Conservation (phyloP, 2,888 invertebrate genomes). For the Lymantria monacha region DNA sequence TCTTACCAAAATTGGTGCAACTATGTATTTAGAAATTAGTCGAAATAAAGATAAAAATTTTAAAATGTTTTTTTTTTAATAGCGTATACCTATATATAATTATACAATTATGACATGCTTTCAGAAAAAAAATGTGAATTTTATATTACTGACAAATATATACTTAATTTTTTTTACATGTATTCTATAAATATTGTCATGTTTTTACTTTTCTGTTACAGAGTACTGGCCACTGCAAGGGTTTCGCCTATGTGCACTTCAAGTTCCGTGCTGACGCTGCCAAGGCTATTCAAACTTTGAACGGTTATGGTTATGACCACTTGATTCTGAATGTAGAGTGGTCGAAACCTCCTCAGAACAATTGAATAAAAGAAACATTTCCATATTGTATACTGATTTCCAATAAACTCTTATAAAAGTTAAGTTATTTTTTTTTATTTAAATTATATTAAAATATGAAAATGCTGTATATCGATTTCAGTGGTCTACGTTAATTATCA, state of each 20-base stretch:
- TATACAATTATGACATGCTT: no score
- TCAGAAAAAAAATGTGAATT: no score
- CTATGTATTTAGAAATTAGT: no score
- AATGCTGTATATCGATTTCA: not conserved
- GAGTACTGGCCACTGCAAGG: slow-evolving; percentile 93
- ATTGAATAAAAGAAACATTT: slow-evolving; percentile 45
- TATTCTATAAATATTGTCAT: no score
- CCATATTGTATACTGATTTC: slow-evolving; percentile 36
- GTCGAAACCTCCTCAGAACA: slow-evolving; percentile 91
- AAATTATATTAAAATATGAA: not conserved
- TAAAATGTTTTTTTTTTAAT: no score
- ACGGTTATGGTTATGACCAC: slow-evolving; percentile 98
- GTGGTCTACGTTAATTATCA: no score
- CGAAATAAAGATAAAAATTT: no score
- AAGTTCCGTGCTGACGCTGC: slow-evolving; percentile 95
- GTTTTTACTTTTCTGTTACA: slow-evolving; percentile 52
- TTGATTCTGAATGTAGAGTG: slow-evolving; percentile 99
- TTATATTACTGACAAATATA: no score
- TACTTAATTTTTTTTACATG: no score
- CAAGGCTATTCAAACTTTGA: slow-evolving; percentile 92
- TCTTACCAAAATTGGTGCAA: no score
- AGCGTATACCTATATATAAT: no score
- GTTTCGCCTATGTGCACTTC: slow-evolving; percentile 99
- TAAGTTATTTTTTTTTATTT: not conserved
- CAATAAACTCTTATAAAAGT: slow-evolving; percentile 30